Evolutionary conservation across 2,888 invertebrate species (phyloP).

Genomic region (Caradrina kadenii): DNA sequence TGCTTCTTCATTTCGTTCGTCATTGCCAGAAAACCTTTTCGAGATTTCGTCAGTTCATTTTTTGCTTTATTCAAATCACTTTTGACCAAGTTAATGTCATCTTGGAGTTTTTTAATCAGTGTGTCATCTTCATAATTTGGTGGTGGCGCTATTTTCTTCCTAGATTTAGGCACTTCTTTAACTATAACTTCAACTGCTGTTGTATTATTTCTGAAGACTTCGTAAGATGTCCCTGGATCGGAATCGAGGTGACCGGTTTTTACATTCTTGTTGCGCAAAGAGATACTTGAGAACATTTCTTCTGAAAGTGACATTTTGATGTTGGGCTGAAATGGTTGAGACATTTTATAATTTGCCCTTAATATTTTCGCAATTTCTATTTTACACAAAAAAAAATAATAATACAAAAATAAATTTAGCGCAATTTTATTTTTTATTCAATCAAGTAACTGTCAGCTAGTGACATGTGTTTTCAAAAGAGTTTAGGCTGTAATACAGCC

Average conservation of each 20-base stretch:
- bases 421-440: conserved; percentile 38
- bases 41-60: conserved; percentile 67
- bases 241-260: conserved; percentile 47
- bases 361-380: conserved; percentile 59
- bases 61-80: conserved; percentile 72
- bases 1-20: conserved; percentile 79
- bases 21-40: conserved; percentile 71
- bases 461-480: conserved; percentile 12
- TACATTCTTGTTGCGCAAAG: conserved; percentile 40
- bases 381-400: conserved; percentile 52
- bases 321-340: conserved; percentile 62
- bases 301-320: conserved; percentile 62
- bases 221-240: conserved; percentile 71
- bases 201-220: conserved; percentile 82
- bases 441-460: conserved; percentile 24
- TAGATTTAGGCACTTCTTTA: conserved; percentile 75
- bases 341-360: conserved; percentile 51
- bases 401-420: conserved; percentile 35
- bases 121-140: conserved; percentile 49
- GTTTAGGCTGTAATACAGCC: background rate
- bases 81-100: conserved; percentile 72
- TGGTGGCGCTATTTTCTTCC: conserved; percentile 54
- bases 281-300: conserved; percentile 56
- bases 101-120: conserved; percentile 60
- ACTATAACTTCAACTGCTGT: conserved; percentile 83